phyloP scores from a whole-genome alignment of 1,140 invertebrate genomes.

The Lysiphlebus fabarum region DNA sequence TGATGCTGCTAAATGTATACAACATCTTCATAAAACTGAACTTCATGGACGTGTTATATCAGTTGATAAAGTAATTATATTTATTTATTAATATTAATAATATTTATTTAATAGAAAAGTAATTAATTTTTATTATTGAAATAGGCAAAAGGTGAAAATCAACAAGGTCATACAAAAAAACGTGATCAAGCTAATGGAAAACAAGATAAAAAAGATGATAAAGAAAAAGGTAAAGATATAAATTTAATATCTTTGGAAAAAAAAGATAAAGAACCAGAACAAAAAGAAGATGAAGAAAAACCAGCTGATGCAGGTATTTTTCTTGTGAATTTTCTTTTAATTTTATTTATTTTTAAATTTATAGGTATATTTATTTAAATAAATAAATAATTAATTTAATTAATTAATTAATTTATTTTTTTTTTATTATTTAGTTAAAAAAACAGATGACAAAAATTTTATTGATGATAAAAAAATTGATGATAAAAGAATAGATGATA shows the following conservation, averaged over 20 bases:
- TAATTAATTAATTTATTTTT: no score
- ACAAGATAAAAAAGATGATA: conserved; percentile 51
- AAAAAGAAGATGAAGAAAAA: conserved; percentile 43
- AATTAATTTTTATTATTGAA: conserved; percentile 16
- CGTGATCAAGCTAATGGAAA: conserved; percentile 47
- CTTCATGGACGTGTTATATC: conserved; percentile 90
- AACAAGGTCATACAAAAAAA: conserved; percentile 49
- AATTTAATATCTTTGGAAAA: conserved; percentile 39
- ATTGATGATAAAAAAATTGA: conserved; percentile 41
- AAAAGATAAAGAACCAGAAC: conserved; percentile 46
- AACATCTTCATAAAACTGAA: conserved; percentile 84
- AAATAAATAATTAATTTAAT: no score
- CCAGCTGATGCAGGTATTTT: conserved; percentile 37
- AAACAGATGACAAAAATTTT: conserved; percentile 41
- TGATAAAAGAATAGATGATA: conserved; percentile 46
- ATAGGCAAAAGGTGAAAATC: conserved; percentile 50
- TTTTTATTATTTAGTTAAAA: no score
- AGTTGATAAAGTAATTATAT: conserved; percentile 73
- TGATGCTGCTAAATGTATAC: conserved; percentile 86
- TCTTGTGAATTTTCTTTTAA: conserved; percentile 6
- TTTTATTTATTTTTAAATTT: conserved; percentile 24
- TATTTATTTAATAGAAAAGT: conserved; percentile 12
- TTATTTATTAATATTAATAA: conserved; percentile 6
- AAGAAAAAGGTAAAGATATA: conserved; percentile 48
- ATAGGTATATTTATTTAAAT: no score